These are phyloP conservation scores for Graphium colonna DNA, from an alignment of 2,888 invertebrate genomes.

Conservation along the genomic window DNA sequence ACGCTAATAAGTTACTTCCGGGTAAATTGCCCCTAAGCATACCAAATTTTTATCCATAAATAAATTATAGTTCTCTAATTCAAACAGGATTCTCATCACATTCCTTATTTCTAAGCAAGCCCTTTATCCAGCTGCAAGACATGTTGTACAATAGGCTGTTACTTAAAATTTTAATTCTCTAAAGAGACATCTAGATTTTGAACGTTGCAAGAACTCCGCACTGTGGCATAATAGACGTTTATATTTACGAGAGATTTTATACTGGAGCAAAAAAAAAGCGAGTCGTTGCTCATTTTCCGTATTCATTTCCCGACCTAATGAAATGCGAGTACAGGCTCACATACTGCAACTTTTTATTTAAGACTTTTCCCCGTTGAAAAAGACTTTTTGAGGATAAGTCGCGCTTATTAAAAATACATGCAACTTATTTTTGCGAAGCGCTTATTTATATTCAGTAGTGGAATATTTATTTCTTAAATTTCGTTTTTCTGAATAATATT, in stretches of 20 bases:
- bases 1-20: too few relatives aligned
- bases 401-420: slow-evolving; percentile 58
- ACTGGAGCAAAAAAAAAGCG: slow-evolving; percentile 43
- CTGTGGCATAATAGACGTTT: slow-evolving; percentile 42
- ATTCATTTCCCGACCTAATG: slow-evolving; percentile 63
- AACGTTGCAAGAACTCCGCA: slow-evolving; percentile 36
- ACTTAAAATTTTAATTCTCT: too few relatives aligned
- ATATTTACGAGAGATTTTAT: slow-evolving; percentile 36
- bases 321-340: slow-evolving; percentile 58
- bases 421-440: slow-evolving; percentile 36
- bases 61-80: too few relatives aligned
- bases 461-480: background rate
- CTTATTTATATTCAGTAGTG: slow-evolving; percentile 2
- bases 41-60: too few relatives aligned
- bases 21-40: too few relatives aligned
- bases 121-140: too few relatives aligned
- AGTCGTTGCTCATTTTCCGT: slow-evolving; percentile 49
- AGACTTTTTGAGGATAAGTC: slow-evolving; percentile 49
- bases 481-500: background rate
- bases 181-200: slow-evolving; percentile 52
- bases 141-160: too few relatives aligned
- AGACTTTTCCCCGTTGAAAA: slow-evolving; percentile 39
- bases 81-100: too few relatives aligned
- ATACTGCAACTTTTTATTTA: slow-evolving; percentile 59
- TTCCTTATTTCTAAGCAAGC: too few relatives aligned